A percentile compares a stretch with the other conserved stretches of the same genome.
Conservation (phyloP, 2,888 invertebrate genomes). For the Schizaphis graminum region DNA sequence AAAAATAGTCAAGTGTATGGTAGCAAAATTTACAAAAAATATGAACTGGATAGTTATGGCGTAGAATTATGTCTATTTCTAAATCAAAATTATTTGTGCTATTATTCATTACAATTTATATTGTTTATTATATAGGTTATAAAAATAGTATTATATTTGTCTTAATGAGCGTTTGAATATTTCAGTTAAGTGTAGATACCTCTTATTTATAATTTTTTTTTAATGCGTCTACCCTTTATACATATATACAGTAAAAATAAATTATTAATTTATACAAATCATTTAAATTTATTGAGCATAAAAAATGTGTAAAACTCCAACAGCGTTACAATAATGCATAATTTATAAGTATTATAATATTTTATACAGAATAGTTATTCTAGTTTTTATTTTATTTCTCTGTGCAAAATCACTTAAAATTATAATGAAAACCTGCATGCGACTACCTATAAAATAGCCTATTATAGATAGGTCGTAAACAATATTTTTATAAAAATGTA, state of each 20-base stretch:
- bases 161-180: neutral
- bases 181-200: neutral
- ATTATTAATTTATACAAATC: neutral
- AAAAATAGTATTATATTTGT: neutral
- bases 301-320: neutral
- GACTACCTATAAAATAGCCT: neutral
- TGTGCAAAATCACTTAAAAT: neutral
- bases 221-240: too few relatives aligned
- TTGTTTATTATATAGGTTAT: neutral
- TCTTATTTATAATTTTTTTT: neutral
- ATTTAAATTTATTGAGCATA: neutral
- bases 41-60: neutral
- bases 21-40: too few relatives aligned
- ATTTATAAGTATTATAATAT: neutral
- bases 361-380: neutral
- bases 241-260: neutral
- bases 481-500: neutral
- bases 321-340: neutral
- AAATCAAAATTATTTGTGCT: neutral
- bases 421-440: neutral
- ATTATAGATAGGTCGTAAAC: neutral
- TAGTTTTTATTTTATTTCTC: neutral
- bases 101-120: neutral
- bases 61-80: neutral
- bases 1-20: too few relatives aligned